phyloP scores from a whole-genome alignment of 2,888 invertebrate species.

The Catocala fraxini region DNA sequence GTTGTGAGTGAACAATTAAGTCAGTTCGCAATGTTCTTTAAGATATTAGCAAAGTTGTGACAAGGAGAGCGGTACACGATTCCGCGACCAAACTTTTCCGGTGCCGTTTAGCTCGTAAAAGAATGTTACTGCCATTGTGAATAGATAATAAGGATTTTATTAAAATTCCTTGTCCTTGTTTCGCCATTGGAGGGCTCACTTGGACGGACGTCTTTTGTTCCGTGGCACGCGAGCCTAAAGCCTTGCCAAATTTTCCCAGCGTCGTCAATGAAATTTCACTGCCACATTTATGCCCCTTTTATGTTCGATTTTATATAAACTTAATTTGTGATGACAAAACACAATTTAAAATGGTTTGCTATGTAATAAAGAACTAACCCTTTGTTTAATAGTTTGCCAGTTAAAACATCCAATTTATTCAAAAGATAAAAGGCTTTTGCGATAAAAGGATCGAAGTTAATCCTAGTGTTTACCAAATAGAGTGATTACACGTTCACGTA shows the following conservation, averaged over 20 bases:
- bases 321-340: slow-evolving; percentile 51
- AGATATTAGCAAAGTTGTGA: slow-evolving; percentile 75
- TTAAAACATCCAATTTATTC: slow-evolving; percentile 8
- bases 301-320: slow-evolving; percentile 63
- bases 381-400: slow-evolving; percentile 29
- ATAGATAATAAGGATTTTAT: slow-evolving; percentile 86
- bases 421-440: not conserved
- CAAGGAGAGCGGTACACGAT: slow-evolving; percentile 64
- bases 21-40: slow-evolving; percentile 63
- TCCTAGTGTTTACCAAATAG: not conserved
- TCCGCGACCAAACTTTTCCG: slow-evolving; percentile 68
- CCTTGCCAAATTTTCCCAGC: slow-evolving; percentile 64
- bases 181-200: slow-evolving; percentile 70
- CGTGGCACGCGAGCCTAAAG: slow-evolving; percentile 71
- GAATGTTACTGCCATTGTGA: slow-evolving; percentile 80
- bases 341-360: slow-evolving; percentile 49
- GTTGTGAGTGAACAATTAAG: slow-evolving; percentile 68
- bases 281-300: slow-evolving; percentile 65
- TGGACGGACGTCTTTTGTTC: slow-evolving; percentile 72
- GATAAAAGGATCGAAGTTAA: not conserved
- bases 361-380: slow-evolving; percentile 36
- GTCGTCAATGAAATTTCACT: slow-evolving; percentile 71
- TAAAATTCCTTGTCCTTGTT: slow-evolving; percentile 85
- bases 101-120: slow-evolving; percentile 78
- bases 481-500: slow-evolving; percentile 6